These are phyloP conservation scores for Miltochrista miniata DNA, from an alignment of 2,888 invertebrate species.

Conservation along the genomic window DNA sequence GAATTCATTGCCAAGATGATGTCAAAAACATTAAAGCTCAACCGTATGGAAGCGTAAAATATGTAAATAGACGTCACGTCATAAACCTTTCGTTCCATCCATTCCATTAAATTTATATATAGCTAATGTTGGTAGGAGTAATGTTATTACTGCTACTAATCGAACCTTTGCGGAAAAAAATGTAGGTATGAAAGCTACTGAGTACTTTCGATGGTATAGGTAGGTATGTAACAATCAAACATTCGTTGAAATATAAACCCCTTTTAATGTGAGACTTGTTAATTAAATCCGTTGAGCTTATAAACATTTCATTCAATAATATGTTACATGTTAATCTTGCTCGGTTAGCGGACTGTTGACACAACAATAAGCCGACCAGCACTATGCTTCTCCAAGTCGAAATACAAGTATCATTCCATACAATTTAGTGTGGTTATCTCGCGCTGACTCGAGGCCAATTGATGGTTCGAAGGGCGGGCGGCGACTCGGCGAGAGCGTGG, in stretches of 20 bases:
- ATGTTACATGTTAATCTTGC: background rate
- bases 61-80: conserved; percentile 1
- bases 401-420: conserved; percentile 31
- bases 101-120: background rate
- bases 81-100: background rate
- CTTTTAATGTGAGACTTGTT: too few species aligned
- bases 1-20: too few species aligned
- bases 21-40: too few species aligned
- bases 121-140: too few species aligned
- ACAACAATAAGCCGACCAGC: conserved; percentile 24
- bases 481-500: conserved; percentile 50
- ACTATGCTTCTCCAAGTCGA: conserved; percentile 14
- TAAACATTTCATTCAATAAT: background rate
- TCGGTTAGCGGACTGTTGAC: conserved; percentile 6
- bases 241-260: too few species aligned
- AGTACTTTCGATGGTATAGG: too few species aligned
- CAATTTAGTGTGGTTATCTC: conserved; percentile 49
- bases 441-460: conserved; percentile 59
- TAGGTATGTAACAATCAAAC: too few species aligned
- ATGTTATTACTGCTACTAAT: too few species aligned
- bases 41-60: background rate
- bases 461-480: conserved; percentile 66
- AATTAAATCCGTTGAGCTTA: background rate
- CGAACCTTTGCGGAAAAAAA: too few species aligned
- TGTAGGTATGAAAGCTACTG: too few species aligned